Conservation (phyloP, 1,140 invertebrate species). For the Anastatus disparis region DNA sequence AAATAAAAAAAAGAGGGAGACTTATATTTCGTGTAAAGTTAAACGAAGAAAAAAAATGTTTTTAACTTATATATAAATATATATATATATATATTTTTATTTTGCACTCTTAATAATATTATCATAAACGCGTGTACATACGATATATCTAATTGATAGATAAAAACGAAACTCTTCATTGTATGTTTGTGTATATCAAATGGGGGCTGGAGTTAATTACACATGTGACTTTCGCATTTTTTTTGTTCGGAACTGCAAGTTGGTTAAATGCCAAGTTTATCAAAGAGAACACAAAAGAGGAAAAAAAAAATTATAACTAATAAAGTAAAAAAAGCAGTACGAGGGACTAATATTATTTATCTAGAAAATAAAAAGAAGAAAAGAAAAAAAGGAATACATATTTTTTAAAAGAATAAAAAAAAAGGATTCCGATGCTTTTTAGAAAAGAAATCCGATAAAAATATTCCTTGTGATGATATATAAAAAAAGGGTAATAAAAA, state of each 20-base stretch:
- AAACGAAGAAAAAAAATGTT: constrained; percentile 48
- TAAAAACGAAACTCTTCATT: constrained; percentile 40
- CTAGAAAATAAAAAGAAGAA: too few relatives aligned
- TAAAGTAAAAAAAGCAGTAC: constrained; percentile 22
- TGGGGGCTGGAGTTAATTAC: constrained; percentile 22
- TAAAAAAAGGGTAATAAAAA: not conserved
- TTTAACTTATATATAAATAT: constrained; percentile 63
- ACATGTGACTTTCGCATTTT: constrained; percentile 44
- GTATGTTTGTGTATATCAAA: constrained; percentile 48
- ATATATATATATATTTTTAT: too few relatives aligned
- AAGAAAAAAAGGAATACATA: not conserved
- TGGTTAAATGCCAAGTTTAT: not conserved
- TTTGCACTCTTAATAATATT: constrained; percentile 57
- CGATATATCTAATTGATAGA: constrained; percentile 48
- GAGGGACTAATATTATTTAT: constrained; percentile 18
- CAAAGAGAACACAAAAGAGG: too few relatives aligned
- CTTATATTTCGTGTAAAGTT: constrained; percentile 46
- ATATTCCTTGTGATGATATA: constrained; percentile 12
- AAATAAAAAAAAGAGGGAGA: too few relatives aligned
- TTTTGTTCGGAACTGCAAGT: constrained; percentile 40
- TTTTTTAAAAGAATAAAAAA: constrained; percentile 20
- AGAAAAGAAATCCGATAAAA: constrained; percentile 30
- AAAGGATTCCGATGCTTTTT: constrained; percentile 19
- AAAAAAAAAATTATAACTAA: not conserved
- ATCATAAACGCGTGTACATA: constrained; percentile 55